These are phyloP conservation scores for Myotis lucifugus DNA, from an alignment of 2,113 vertebrate genomes.

Conservation along the genomic window DNA sequence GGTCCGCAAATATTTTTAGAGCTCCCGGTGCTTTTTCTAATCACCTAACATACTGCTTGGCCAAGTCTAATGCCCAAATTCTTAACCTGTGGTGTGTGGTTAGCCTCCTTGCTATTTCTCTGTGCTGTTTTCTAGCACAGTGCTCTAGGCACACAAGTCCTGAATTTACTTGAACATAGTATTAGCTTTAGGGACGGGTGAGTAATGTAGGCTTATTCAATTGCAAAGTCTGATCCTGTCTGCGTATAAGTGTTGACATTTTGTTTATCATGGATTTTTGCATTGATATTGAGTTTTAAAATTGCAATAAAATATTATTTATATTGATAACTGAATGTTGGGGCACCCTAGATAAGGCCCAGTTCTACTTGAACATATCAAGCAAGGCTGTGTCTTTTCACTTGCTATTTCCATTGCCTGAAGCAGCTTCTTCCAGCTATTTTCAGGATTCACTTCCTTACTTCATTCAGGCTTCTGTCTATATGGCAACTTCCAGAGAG, in stretches of 20 bases:
- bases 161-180: background rate
- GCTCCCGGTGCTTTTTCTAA: background rate
- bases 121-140: background rate
- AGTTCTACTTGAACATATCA: background rate
- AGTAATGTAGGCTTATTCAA: background rate
- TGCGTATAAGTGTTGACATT: background rate
- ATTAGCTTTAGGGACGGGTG: background rate
- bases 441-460: background rate
- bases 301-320: background rate
- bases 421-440: background rate
- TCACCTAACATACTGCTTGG: background rate
- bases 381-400: background rate
- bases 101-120: background rate
- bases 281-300: background rate
- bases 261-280: background rate
- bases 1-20: background rate
- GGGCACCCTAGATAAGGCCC: too few species aligned
- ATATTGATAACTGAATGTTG: background rate
- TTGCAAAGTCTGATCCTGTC: too few species aligned
- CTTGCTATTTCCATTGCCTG: background rate
- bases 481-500: background rate
- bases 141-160: background rate
- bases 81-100: fast-evolving
- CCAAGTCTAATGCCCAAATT: background rate
- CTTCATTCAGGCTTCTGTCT: too few species aligned